Base-by-base conservation (phyloP, 2,113 vertebrate genomes). In the Grammomys dolichurus region DNA sequence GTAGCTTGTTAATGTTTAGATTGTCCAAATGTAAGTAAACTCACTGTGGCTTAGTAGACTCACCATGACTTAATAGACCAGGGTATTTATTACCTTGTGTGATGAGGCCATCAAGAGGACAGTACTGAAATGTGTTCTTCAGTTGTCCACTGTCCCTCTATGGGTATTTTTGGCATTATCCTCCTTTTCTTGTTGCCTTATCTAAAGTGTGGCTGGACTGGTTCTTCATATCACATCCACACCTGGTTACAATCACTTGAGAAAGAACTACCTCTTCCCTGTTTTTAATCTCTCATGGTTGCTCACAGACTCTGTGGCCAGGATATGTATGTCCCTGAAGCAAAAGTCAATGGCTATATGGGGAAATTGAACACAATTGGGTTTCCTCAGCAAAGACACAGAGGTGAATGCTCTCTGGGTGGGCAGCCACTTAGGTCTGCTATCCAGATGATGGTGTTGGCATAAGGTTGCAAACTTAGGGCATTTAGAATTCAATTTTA, bases 31-130 rank as follows among this genome's bases (percentile, higher is more conserved):
- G 65, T 89, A 56, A 76, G n/a, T 60, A 46, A 86, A 36, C 88
- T 84, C 70, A 77, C 26, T 24, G n/a, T n/a, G 36, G 87, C 67
- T 31, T 76, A 33, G 13, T 33, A 33, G 85, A 36, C 82, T 82
- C 82, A 76, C 26, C 36, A 60, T n/a, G 28, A 75, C 67, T n/a
- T 77, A 33, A 19, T 26, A 33, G 72, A 46, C 48, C 87, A 20
- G 31, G 16, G 36, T 58, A 7, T 26, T 51, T 36, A 22, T 48
- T 36, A 20, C 43, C 60, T 91, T n/a, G 20, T 1, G 5, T 33
- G 8, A 9, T 0, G 24, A 40, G 43, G 19, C 31, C 56, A 1
- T 4, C 3, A 14, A 33, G 8, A 10, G 33, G 22, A 54, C 11
- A 31, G 12, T 60, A 72, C 13, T 16, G 54, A 33, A 20, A 17